phyloP scores from a whole-genome alignment of 2,888 invertebrate genomes.

The Rambutsinella grinnellia region DNA sequence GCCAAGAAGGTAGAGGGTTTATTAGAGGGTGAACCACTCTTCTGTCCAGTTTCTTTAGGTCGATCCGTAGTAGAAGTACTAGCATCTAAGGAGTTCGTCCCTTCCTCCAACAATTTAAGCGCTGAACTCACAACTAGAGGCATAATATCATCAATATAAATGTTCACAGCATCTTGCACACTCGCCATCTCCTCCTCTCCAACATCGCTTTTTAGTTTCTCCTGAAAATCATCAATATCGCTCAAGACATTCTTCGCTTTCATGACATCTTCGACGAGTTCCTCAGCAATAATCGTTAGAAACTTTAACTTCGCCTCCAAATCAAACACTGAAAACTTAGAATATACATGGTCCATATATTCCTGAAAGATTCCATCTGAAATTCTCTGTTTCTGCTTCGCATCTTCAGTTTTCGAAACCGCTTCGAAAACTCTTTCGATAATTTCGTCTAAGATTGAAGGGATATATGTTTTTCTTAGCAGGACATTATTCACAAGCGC shows the following conservation, averaged over 20 bases:
- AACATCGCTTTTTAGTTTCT: slow-evolving; percentile 4
- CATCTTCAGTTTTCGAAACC: background rate
- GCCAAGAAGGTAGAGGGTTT: no score
- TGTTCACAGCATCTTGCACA: slow-evolving; percentile 17
- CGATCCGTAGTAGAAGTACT: no score
- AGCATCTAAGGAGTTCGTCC: background rate
- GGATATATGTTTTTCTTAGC: slow-evolving; percentile 23
- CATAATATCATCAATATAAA: slow-evolving; percentile 37
- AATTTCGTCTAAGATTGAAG: slow-evolving; percentile 30
- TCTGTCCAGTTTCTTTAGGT: no score
- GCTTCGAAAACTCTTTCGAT: slow-evolving; percentile 16
- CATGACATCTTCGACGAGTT: slow-evolving; percentile 38
- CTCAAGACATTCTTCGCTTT: slow-evolving; percentile 34
- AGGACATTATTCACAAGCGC: slow-evolving; percentile 6
- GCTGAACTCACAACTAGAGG: slow-evolving; percentile 23
- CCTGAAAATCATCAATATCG: slow-evolving; percentile 44
- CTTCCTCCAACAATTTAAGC: slow-evolving; percentile 15
- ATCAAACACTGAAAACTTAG: background rate
- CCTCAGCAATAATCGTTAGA: slow-evolving; percentile 33
- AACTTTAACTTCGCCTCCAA: slow-evolving; percentile 39
- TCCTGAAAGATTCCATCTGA: slow-evolving; percentile 2
- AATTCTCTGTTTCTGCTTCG: background rate
- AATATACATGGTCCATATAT: slow-evolving; percentile 12
- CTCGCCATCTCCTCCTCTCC: slow-evolving; percentile 3
- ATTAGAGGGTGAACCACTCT: no score